Percentiles rank a stretch among this genome's conserved stretches.
Evolutionary conservation across 1,140 invertebrate species (phyloP).

Genomic region (Nymphalis io): DNA sequence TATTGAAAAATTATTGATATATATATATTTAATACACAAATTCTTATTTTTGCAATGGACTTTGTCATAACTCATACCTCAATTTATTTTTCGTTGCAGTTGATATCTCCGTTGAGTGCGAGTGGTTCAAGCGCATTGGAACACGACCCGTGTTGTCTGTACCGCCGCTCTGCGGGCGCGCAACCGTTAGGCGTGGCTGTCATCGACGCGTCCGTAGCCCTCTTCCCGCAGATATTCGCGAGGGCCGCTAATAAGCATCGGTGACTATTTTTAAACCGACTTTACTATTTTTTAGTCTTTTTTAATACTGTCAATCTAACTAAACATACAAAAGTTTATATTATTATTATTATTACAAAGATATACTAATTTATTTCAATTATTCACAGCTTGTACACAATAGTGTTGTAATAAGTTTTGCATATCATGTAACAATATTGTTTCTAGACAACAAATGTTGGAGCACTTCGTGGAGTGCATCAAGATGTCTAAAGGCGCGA

Average conservation of each 20-base stretch:
- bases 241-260: constrained; percentile 96
- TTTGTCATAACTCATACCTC: too few relatives aligned
- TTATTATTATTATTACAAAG: too few relatives aligned
- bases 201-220: constrained; percentile 95
- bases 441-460: constrained; percentile 92
- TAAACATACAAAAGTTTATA: too few relatives aligned
- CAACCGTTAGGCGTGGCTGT: constrained; percentile 97
- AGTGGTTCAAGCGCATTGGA: constrained; percentile 97
- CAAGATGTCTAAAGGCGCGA: constrained; percentile 92
- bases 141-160: constrained; percentile 96
- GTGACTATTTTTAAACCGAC: constrained; percentile 43
- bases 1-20: too few relatives aligned
- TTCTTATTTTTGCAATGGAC: too few relatives aligned
- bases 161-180: constrained; percentile 88
- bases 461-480: constrained; percentile 98
- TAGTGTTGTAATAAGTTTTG: too few relatives aligned
- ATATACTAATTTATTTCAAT: too few relatives aligned
- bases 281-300: too few relatives aligned
- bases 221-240: constrained; percentile 97
- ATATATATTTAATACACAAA: too few relatives aligned
- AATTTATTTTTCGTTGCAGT: constrained; percentile 42
- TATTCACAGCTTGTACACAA: too few relatives aligned
- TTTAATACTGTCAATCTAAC: too few relatives aligned
- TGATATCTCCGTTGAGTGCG: constrained; percentile 81
- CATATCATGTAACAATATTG: background rate